These are phyloP conservation scores for Drosophila anomalata DNA, from an alignment of 2,888 invertebrate genomes.

Conservation along the genomic window DNA sequence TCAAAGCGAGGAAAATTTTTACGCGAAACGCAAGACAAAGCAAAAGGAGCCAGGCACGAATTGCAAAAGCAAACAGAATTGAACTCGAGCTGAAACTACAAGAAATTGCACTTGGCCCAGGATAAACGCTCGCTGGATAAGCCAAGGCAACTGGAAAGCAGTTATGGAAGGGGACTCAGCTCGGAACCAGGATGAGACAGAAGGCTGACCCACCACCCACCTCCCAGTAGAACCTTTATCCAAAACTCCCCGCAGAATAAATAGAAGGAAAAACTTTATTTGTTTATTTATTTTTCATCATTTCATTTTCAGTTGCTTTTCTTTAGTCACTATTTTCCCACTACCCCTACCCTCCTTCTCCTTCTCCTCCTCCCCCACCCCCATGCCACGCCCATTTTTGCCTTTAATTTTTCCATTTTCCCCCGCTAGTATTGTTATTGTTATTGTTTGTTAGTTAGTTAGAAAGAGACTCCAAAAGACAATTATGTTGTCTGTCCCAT, in stretches of 20 bases:
- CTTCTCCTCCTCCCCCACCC: not conserved
- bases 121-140: slow-evolving; percentile 72
- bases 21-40: slow-evolving; percentile 47
- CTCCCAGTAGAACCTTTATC: not conserved
- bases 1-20: slow-evolving; percentile 48
- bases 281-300: slow-evolving; percentile 72
- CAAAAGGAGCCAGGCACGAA: slow-evolving; percentile 19
- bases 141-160: slow-evolving; percentile 37
- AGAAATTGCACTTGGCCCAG: slow-evolving; percentile 74
- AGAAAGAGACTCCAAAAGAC: slow-evolving; percentile 55
- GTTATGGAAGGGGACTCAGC: not conserved
- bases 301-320: slow-evolving; percentile 66
- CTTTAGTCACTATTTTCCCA: not conserved
- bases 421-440: slow-evolving; percentile 13
- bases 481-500: slow-evolving; percentile 63
- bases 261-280: slow-evolving; percentile 54
- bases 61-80: slow-evolving; percentile 53
- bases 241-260: slow-evolving; percentile 4
- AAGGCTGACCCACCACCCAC: too few relatives aligned
- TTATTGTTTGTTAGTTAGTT: slow-evolving; percentile 41
- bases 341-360: not conserved
- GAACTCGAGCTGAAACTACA: slow-evolving; percentile 61
- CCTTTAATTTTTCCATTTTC: slow-evolving; percentile 21
- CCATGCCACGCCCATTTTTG: not conserved
- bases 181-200: not conserved